phyloP scores from a whole-genome alignment of 2,888 invertebrate species.

The Lamellibrachia columna region DNA sequence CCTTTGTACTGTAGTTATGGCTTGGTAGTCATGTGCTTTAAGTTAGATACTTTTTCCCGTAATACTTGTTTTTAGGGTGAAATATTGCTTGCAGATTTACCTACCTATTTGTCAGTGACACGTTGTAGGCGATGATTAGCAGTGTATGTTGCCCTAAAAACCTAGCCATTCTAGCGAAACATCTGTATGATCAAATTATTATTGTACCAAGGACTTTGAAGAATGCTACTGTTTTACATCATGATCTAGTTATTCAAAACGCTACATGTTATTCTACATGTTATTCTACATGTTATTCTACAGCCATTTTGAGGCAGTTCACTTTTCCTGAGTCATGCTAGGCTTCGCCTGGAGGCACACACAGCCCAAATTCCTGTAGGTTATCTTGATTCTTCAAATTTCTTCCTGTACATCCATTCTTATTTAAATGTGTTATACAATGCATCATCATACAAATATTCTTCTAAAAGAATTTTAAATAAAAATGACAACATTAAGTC shows the following conservation, averaged over 20 bases:
- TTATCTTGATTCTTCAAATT: not conserved
- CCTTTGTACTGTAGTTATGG: not conserved
- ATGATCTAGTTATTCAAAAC: not conserved
- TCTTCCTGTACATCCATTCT: not conserved
- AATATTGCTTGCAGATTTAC: conserved; percentile 13
- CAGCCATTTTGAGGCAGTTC: too few species aligned
- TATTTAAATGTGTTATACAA: conserved; percentile 23
- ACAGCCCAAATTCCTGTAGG: not conserved
- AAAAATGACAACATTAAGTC: not conserved
- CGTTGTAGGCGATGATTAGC: conserved; percentile 2
- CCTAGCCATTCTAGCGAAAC: not conserved
- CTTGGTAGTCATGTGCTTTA: too few species aligned
- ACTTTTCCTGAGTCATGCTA: too few species aligned
- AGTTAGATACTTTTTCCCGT: not conserved
- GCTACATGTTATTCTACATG: not conserved
- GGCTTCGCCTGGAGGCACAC: too few species aligned
- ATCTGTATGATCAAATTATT: too few species aligned
- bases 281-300: not conserved
- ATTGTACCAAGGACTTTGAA: not conserved
- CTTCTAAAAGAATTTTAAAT: conserved; percentile 18
- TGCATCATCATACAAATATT: not conserved
- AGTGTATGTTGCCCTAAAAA: not conserved
- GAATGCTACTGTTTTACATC: not conserved
- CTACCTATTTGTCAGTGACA: conserved; percentile 9
- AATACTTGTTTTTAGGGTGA: not conserved